Percentiles rank a stretch among this genome's conserved stretches.
These are phyloP conservation scores for Mus pahari DNA, from an alignment of 2,113 vertebrate genomes.

Conservation along the genomic window DNA sequence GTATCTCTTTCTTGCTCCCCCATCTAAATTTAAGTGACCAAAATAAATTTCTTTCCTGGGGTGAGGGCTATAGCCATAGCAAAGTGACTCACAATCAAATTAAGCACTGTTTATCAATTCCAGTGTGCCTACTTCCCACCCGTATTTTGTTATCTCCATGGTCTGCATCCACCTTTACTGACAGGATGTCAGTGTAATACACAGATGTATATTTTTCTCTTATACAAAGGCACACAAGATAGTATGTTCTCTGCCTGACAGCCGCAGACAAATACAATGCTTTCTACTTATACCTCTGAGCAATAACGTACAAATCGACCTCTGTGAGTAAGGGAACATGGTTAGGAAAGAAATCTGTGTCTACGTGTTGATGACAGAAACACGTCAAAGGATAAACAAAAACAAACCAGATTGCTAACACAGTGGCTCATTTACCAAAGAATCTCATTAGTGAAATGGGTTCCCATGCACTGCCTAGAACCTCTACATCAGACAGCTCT, in stretches of 20 bases:
- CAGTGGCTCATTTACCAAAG: slow-evolving; percentile 94
- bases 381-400: slow-evolving; percentile 84
- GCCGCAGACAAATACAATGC: slow-evolving; percentile 29
- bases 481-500: slow-evolving; percentile 84
- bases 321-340: slow-evolving; percentile 91
- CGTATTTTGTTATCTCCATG: slow-evolving; percentile 43
- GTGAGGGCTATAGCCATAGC: not conserved
- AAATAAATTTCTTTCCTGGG: slow-evolving; percentile 53
- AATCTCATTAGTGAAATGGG: slow-evolving; percentile 94
- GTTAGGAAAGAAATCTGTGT: slow-evolving; percentile 87
- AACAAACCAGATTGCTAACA: slow-evolving; percentile 87
- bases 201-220: slow-evolving; percentile 26
- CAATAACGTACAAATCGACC: slow-evolving; percentile 95
- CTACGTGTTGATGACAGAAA: slow-evolving; percentile 88
- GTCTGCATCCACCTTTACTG: slow-evolving; percentile 28
- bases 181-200: not conserved
- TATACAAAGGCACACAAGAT: slow-evolving; percentile 30
- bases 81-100: slow-evolving; percentile 43
- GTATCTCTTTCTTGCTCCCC: not conserved
- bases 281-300: slow-evolving; percentile 85
- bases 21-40: slow-evolving; percentile 46
- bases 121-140: not conserved
- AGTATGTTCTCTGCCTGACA: slow-evolving; percentile 20
- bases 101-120: slow-evolving; percentile 37
- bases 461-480: slow-evolving; percentile 96